Evolutionary conservation across 2,888 invertebrate genomes (phyloP), one percentile per base, ranked within the genome.

Genomic region (Drosophila demipolita): DNA sequence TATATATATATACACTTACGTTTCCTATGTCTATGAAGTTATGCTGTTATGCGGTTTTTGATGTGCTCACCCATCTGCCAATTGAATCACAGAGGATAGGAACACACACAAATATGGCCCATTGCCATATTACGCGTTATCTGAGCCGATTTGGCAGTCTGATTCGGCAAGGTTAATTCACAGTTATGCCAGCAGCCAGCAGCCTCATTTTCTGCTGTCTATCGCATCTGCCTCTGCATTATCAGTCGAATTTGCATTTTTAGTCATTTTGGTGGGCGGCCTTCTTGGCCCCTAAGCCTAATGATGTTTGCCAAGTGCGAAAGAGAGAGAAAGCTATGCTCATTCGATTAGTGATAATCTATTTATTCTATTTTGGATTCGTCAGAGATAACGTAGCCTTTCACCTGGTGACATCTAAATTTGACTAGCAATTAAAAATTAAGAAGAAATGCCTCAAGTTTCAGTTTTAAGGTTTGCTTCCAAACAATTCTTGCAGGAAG

Each of bases 101-200:
- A 29, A 29, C 45, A 65, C 33, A 36, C 70, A 73, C 66, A 70
- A 55, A 49, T 45, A 58, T 53, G 35, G 26, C 45, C 40, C 50
- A 55, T 52, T 61, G 70, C 61, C 66, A 73, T 40, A 64, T 29
- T 29, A 45, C 54, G 59, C 53, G 66, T 73, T 75, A 68, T 75
- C 73, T 50, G 72, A 73, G 66, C 59, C 81, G 66, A 78, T 78
- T 73, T 71, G 80, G 80, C 83, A 80, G 86, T 64, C 83, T 75
- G 88, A 83, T 83, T 88, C 66, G 70, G 70, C 64, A 75, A 83
- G 72, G 89, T 80, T 83, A 83, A 88, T 86, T 88, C 68, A 65
- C 73, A 69, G 71, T 71, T 77, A 78, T 78, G 64, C 54, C 29
- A 29, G 29, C 52, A 66, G 58, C 61, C 65, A 65, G 45, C 50